These are phyloP conservation scores for Ceratina australensis DNA, from an alignment of 1,140 invertebrate genomes.

Conservation along the genomic window DNA sequence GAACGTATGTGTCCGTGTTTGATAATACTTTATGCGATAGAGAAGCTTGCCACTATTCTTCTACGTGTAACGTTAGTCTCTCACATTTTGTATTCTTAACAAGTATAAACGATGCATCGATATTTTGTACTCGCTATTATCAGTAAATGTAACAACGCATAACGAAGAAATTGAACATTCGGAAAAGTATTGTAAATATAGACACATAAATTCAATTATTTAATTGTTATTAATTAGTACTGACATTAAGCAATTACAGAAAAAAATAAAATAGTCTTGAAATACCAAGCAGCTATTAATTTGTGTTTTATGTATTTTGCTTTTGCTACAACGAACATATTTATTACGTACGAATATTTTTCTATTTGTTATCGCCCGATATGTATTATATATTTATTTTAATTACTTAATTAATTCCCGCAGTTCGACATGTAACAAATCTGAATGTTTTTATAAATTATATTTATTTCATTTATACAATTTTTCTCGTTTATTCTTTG, in stretches of 20 bases:
- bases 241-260: slow-evolving; percentile 31
- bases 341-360: not conserved
- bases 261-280: slow-evolving; percentile 36
- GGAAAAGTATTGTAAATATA: slow-evolving; percentile 5
- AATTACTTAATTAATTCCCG: not conserved
- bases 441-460: no score
- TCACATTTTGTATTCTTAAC: slow-evolving; percentile 1
- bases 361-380: not conserved
- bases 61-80: not conserved
- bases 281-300: slow-evolving; percentile 13
- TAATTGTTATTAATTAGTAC: slow-evolving; percentile 31
- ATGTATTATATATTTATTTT: not conserved
- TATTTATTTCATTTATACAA: not conserved
- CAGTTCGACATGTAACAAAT: no score
- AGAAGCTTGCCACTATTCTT: slow-evolving; percentile 21
- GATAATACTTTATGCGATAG: slow-evolving; percentile 9
- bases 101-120: not conserved
- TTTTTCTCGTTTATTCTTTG: not conserved
- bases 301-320: slow-evolving; percentile 19
- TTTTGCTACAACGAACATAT: not conserved
- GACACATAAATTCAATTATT: slow-evolving; percentile 36
- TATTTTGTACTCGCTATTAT: slow-evolving; percentile 2
- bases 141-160: not conserved
- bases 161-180: not conserved
- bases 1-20: slow-evolving; percentile 39